Base-by-base conservation (phyloP, 30 jellyfish, hydroid and myxozoan genomes). In the Mastigias papua region DNA sequence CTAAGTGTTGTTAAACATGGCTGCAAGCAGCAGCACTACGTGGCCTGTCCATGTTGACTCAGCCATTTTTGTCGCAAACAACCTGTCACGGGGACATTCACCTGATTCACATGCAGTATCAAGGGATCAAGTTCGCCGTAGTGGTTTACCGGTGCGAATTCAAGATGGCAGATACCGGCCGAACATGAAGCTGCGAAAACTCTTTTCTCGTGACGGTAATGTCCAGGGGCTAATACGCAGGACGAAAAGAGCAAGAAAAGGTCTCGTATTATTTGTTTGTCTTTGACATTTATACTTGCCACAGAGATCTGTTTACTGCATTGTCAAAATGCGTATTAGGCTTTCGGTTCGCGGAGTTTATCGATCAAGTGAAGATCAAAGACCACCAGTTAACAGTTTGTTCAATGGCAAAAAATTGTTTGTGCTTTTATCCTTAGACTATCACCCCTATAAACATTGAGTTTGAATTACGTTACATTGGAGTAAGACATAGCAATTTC, bases 181-280 rank as follows among this genome's bases (percentile, higher is more conserved):
- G 76, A 84, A 62, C 82, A 84, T 84, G 93, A 84, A 84, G 23
- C 75, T 84, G 61, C 26, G 93, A 62, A 84, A 84, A 81, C 46
- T 84, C 51, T 84, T 84, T 64, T 58, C 87, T 63, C 93, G 93
- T 20, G 93, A 84, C 34, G 81, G 87, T 16, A 84, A 84, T 42
- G 87, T 72, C 28, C 66, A 66, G 48, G 93, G 93, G 32, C 65
- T 84, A 11, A 73, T 84, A 23, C 75, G 87, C 28, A 34, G 87
- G 69, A 34, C 93, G 22, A 73, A 63, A 35, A 84, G 63, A 25
- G 21, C 81, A 30, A 84, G 62, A 73, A 84, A 72, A 84, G 70
- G 70, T 58, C 25, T 58, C 70, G 70, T 58, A 58, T 58, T 46
- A 46, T 16, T 46, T 46, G 60, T 46, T 46, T 6, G 16, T 46